Percentiles rank a stretch among this genome's conserved stretches.
These are phyloP conservation scores for Drosophila nebulosa DNA, from an alignment of 1,140 invertebrate genomes.

Conservation along the genomic window DNA sequence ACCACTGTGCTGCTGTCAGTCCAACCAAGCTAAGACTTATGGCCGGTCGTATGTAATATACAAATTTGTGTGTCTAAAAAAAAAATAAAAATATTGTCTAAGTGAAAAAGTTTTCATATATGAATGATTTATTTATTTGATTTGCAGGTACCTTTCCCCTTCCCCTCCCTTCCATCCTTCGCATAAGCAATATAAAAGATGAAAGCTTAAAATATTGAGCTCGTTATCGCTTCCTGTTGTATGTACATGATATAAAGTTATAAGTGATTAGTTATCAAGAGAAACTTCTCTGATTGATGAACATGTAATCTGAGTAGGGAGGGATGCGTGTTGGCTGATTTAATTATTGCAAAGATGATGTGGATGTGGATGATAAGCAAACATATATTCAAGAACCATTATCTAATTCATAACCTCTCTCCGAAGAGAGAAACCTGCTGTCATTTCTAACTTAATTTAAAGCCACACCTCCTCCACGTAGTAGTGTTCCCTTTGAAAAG, in stretches of 20 bases:
- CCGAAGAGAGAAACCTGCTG: constrained; percentile 15
- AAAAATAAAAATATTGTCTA: constrained; percentile 67
- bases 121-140: constrained; percentile 77
- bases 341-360: constrained; percentile 27
- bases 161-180: neutral
- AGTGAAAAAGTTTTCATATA: constrained; percentile 73
- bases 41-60: constrained; percentile 50
- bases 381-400: too few species aligned
- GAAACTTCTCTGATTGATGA: constrained; percentile 38
- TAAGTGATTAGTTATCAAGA: constrained; percentile 63
- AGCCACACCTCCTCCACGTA: constrained; percentile 40
- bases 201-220: constrained; percentile 26
- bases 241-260: constrained; percentile 27
- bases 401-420: constrained; percentile 45
- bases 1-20: constrained; percentile 28
- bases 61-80: constrained; percentile 42
- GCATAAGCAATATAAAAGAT: neutral
- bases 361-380: constrained; percentile 23
- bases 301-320: constrained; percentile 28
- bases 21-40: constrained; percentile 47
- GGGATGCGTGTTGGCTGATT: constrained; percentile 11
- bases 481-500: constrained; percentile 10
- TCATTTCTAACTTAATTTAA: constrained; percentile 64
- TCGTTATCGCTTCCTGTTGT: constrained; percentile 44
- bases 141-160: constrained; percentile 26